Conservation (phyloP, 2,797 vertebrate genomes). For the Merluccius polli region DNA sequence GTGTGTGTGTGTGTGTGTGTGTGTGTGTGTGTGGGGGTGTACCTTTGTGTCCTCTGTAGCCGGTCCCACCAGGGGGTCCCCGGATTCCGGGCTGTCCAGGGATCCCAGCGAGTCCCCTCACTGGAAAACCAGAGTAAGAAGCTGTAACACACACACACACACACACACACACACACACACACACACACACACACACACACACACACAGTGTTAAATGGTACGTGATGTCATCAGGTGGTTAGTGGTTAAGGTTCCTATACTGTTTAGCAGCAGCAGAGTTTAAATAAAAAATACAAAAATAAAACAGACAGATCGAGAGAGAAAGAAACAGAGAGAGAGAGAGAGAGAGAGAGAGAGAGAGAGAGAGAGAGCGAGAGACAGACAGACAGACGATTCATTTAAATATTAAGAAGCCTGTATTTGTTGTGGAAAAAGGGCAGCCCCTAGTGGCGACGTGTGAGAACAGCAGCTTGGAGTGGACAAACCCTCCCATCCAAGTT, state of each 20-base stretch:
- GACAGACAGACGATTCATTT: no score
- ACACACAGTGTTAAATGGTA: not conserved
- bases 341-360: not conserved
- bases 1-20: slow-evolving; percentile 9
- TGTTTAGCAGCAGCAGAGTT: no score
- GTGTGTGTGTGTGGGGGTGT: slow-evolving; percentile 8
- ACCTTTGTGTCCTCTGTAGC: slow-evolving; percentile 65
- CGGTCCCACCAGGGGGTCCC: slow-evolving; percentile 50
- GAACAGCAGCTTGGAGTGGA: slow-evolving; percentile 57
- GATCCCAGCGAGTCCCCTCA: slow-evolving; percentile 16
- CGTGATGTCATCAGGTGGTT: not conserved
- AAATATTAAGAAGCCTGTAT: not conserved
- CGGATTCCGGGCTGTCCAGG: slow-evolving; percentile 50
- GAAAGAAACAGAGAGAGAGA: not conserved
- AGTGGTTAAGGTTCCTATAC: no score
- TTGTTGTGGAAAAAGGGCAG: slow-evolving; percentile 13
- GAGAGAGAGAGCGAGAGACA: not conserved
- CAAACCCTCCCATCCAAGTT: slow-evolving; percentile 46
- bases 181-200: no score
- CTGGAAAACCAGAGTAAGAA: rapidly evolving
- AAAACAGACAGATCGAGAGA: not conserved
- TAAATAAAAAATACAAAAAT: not conserved
- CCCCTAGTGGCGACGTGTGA: slow-evolving; percentile 53
- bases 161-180: slow-evolving; percentile 7
- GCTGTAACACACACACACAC: slow-evolving; percentile 32